A percentile compares a stretch with the other conserved stretches of the same genome.
These are phyloP conservation scores for Chaetophractus vellerosus DNA, from an alignment of 2,797 vertebrate genomes.

Conservation along the genomic window DNA sequence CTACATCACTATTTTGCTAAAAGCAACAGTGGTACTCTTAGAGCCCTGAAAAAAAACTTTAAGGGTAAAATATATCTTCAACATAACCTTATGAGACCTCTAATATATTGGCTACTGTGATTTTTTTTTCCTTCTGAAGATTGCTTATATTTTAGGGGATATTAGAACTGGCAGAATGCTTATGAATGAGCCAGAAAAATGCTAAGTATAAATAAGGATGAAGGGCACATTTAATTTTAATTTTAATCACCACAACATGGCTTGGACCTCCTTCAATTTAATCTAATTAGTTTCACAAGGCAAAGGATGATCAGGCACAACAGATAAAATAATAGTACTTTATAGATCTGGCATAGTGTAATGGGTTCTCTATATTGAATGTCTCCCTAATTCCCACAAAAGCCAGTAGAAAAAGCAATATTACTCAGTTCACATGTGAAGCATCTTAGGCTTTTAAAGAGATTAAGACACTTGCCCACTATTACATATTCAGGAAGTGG, in stretches of 20 bases:
- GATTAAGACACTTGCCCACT: background rate
- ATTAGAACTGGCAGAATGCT: background rate
- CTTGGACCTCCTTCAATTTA: background rate
- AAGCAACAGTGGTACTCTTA: background rate
- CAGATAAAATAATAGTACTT: background rate
- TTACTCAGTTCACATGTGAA: background rate
- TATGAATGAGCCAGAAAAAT: background rate
- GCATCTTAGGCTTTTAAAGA: background rate
- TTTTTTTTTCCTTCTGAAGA: background rate
- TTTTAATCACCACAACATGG: background rate
- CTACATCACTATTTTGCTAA: background rate
- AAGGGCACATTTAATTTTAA: background rate
- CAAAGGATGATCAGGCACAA: background rate
- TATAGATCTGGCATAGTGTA: background rate
- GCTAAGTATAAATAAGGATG: background rate
- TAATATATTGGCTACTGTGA: background rate
- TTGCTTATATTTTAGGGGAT: background rate
- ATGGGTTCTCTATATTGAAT: background rate
- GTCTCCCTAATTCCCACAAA: background rate
- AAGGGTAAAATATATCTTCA: background rate
- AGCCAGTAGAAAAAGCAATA: accelerated
- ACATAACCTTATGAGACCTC: background rate
- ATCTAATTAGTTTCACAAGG: background rate
- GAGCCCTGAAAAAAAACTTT: background rate
- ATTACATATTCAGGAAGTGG: background rate